These are phyloP conservation scores for Oreochromis aureus DNA, from an alignment of 2,113 vertebrate genomes.

Conservation along the genomic window DNA sequence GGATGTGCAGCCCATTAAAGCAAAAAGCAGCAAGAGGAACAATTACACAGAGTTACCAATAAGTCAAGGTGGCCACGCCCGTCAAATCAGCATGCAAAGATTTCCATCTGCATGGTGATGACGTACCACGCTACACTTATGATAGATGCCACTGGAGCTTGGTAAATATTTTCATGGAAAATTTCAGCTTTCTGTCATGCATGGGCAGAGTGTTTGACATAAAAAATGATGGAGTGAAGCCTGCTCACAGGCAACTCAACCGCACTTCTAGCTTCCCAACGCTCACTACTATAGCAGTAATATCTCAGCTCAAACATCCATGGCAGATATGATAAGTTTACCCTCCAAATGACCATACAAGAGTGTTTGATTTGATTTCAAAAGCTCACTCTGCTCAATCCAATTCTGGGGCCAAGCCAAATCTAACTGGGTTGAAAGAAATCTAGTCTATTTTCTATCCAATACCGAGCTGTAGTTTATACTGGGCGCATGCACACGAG, in stretches of 20 bases:
- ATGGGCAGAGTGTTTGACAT: not conserved
- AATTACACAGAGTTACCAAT: not conserved
- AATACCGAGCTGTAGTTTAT: constrained; percentile 31
- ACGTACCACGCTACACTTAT: not conserved
- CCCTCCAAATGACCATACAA: not conserved
- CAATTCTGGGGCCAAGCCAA: constrained; percentile 45
- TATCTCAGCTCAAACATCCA: not conserved
- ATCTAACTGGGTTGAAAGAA: constrained; percentile 30
- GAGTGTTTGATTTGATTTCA: constrained; percentile 4
- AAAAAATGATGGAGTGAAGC: not conserved
- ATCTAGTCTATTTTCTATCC: not conserved
- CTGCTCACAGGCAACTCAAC: not conserved
- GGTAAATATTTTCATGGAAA: not conserved
- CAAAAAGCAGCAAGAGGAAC: not conserved
- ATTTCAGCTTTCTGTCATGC: not conserved
- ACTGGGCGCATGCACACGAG: not conserved
- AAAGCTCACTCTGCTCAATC: constrained; percentile 42
- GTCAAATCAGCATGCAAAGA: constrained; percentile 6
- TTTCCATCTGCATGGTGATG: not conserved
- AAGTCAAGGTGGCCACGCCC: constrained; percentile 19
- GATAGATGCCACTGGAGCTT: constrained; percentile 4
- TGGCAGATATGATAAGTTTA: not conserved
- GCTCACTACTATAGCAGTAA: not conserved
- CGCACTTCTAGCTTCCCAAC: not conserved
- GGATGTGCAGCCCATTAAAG: constrained; percentile 11